Conservation (phyloP, 1,140 invertebrate genomes). For the Trialeurodes vaporariorum region DNA sequence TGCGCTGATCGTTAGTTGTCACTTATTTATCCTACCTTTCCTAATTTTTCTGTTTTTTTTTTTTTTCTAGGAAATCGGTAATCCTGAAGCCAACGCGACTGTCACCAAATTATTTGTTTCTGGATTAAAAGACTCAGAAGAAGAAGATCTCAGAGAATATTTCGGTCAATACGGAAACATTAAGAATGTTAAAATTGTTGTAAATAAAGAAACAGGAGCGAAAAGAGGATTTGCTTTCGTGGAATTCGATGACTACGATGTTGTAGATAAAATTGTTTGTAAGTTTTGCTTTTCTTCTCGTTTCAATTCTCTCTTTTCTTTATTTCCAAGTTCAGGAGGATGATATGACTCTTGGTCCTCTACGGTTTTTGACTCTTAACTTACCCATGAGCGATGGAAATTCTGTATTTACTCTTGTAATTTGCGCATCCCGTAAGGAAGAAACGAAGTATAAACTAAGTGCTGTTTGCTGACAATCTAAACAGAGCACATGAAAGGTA, state of each 20-base stretch:
- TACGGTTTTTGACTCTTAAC: too few species aligned
- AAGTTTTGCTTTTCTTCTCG: conserved; percentile 36
- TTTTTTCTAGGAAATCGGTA: conserved; percentile 61
- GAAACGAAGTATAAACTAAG: too few species aligned
- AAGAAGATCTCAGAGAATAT: conserved; percentile 72
- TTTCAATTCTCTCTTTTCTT: too few species aligned
- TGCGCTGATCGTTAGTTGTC: too few species aligned
- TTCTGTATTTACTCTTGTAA: too few species aligned
- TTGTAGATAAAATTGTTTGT: conserved; percentile 89
- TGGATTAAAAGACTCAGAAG: conserved; percentile 80
- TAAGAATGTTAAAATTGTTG: conserved; percentile 78
- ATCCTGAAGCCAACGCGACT: conserved; percentile 80
- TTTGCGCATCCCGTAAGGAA: too few species aligned
- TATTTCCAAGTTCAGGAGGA: too few species aligned
- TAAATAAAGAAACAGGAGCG: conserved; percentile 80
- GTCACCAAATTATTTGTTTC: conserved; percentile 93
- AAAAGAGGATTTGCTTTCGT: conserved; percentile 90
- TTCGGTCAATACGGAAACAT: conserved; percentile 77
- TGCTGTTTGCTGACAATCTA: too few species aligned
- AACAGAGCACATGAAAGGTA: too few species aligned
- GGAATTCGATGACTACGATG: conserved; percentile 92
- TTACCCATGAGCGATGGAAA: too few species aligned
- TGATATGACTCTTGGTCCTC: too few species aligned
- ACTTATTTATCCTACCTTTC: not conserved
- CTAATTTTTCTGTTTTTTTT: conserved; percentile 1